phyloP scores from a whole-genome alignment of 1,140 invertebrate species.

The Augochlora pura region DNA sequence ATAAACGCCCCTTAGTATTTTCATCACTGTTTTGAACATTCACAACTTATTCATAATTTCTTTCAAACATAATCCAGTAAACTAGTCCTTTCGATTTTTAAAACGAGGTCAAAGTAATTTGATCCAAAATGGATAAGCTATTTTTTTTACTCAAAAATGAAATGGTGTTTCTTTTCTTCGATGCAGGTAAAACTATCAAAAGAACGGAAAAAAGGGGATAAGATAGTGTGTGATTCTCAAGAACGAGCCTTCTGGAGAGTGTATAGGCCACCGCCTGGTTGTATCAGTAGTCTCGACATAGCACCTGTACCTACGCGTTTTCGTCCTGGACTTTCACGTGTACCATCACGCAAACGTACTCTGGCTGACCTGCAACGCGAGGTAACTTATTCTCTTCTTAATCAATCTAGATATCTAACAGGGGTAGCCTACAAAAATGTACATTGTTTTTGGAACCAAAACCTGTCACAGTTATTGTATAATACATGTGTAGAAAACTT shows the following conservation, averaged over 20 bases:
- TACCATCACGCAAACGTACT: conserved; percentile 84
- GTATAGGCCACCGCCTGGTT: conserved; percentile 94
- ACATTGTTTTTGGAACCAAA: no score
- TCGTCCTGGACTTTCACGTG: conserved; percentile 82
- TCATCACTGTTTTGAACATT: no score
- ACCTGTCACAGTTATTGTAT: no score
- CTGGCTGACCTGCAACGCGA: conserved; percentile 89
- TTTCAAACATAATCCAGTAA: no score
- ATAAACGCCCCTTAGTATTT: no score
- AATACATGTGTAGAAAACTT: no score
- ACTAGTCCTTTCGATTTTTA: no score
- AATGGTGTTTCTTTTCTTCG: conserved; percentile 62
- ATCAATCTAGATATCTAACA: not conserved
- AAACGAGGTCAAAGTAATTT: no score
- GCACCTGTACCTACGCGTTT: conserved; percentile 89
- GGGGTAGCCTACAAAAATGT: no score
- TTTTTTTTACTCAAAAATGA: no score
- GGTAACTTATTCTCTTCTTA: conserved; percentile 79
- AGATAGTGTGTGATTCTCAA: conserved; percentile 96
- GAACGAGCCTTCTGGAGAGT: conserved; percentile 98
- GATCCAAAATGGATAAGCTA: no score
- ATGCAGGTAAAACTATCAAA: conserved; percentile 90
- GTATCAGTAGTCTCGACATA: conserved; percentile 90
- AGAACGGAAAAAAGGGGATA: conserved; percentile 96
- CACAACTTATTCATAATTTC: no score